Base-by-base conservation (phyloP, 2,113 vertebrate species). In the Nerophis lumbriciformis region DNA sequence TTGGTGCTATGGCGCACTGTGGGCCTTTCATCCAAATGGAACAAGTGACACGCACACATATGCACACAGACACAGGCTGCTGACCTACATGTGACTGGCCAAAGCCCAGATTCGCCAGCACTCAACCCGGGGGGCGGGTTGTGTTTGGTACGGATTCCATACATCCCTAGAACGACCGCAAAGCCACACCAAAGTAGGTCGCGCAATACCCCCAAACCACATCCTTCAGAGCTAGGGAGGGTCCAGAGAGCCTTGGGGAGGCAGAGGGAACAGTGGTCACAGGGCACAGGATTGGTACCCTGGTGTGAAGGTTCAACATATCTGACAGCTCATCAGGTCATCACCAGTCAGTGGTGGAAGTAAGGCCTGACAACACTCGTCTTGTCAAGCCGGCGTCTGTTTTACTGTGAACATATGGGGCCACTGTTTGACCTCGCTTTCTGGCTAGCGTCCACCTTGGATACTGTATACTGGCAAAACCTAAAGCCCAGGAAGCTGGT, bases 81-180 rank as follows among this genome's bases (percentile, higher is more conserved):
- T 85, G 87, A 89, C 88, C 88, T 91, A 89, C 78, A 90, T 90
- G 86, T 77, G 76, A 85, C 78, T 88, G 84, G 80, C 76, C 60
- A 6, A 71, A 83, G 72, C 81, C 87, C 83, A 86, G 76, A 85
- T 89, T 78, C 49, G 66, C 73, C 36, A 63, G 79, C 76, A 63
- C 56, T 82, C 69, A 70, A 80, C 86, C 74, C 60, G 53, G 75
- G 86, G 76, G 63, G 55, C 68, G 84, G 88, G 76, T 68, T 71
- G 58, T 59, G 66, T 84, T 79, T 75, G 75, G 78, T 72, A 73
- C 78, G 37, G 71, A 76, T 79, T 75, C 74, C 68, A 72, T 71
- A 67, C 71, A 72, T 68, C 76, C 72, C 56, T 53, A 52, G 63
- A 81, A 81, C 83, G 75, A 71, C 58, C 59, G 80, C 73, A 68